phyloP scores from a whole-genome alignment of 2,888 invertebrate species.

The Thysanoteuthis rhombus region DNA sequence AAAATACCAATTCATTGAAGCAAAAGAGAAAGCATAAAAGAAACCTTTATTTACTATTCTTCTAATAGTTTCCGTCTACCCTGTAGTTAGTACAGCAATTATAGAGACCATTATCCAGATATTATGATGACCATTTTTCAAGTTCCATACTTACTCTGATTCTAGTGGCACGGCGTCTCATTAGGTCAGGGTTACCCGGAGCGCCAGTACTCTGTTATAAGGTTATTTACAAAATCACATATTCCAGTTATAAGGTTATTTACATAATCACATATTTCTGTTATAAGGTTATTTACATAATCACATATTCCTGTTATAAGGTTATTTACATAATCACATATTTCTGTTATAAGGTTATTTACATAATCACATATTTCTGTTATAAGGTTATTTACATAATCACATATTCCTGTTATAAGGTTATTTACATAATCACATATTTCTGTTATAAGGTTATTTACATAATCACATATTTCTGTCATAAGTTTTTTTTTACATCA shows the following conservation, averaged over 20 bases:
- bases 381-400: too few species aligned
- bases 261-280: neutral
- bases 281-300: too few species aligned
- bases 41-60: neutral
- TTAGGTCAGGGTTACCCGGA: constrained; percentile 31
- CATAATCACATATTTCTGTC: too few species aligned
- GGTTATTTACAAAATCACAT: neutral
- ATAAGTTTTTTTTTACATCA: too few species aligned
- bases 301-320: too few species aligned
- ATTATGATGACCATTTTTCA: neutral
- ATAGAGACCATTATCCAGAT: neutral
- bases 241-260: neutral
- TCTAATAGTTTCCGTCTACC: neutral
- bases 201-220: neutral
- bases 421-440: too few species aligned
- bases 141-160: constrained; percentile 37
- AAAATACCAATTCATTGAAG: neutral
- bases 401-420: too few species aligned
- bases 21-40: neutral
- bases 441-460: too few species aligned
- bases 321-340: too few species aligned
- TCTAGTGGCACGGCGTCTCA: constrained; percentile 37
- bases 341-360: too few species aligned
- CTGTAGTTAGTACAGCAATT: neutral
- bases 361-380: too few species aligned